Percentiles rank a stretch among this genome's conserved stretches.
Evolutionary conservation across 2,888 invertebrate genomes (phyloP).

Genomic region (Schizotus pectinicornis): DNA sequence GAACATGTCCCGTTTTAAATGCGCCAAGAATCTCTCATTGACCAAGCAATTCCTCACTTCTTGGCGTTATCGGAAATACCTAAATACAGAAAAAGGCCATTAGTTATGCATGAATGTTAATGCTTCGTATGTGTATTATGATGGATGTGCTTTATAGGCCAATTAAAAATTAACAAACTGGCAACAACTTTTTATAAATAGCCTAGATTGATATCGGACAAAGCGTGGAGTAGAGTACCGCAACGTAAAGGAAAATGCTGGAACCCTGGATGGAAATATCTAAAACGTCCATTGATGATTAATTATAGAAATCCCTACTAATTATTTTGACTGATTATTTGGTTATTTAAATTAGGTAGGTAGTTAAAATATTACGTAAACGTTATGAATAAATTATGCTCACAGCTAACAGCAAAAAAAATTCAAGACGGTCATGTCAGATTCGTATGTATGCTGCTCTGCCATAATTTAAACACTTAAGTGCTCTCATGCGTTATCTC

Average conservation of each 20-base stretch:
- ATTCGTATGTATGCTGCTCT: conserved; percentile 11
- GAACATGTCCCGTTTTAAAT: neutral
- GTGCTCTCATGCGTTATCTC: conserved; percentile 27
- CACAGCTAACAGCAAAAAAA: conserved; percentile 10
- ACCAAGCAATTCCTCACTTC: neutral
- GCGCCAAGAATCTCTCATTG: neutral
- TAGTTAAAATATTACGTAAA: conserved; percentile 14
- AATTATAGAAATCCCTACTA: conserved; percentile 9
- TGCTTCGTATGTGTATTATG: neutral
- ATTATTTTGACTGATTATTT: conserved; percentile 18
- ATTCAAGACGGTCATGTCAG: conserved; percentile 8
- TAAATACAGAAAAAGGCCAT: neutral
- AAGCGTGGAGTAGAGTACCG: neutral
- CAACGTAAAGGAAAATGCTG: neutral
- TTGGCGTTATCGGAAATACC: neutral
- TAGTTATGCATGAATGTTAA: conserved; percentile 10
- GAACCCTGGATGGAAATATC: neutral
- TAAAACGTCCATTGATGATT: conserved; percentile 9
- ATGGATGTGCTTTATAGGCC: conserved; percentile 1
- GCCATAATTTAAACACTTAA: conserved; percentile 26
- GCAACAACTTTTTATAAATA: neutral
- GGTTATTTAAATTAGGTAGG: conserved; percentile 15
- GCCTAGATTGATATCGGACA: neutral
- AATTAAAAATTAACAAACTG: conserved; percentile 12
- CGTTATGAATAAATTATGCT: conserved; percentile 25